Conservation (phyloP, 2,113 vertebrate species). For the Spea multiplicata region DNA sequence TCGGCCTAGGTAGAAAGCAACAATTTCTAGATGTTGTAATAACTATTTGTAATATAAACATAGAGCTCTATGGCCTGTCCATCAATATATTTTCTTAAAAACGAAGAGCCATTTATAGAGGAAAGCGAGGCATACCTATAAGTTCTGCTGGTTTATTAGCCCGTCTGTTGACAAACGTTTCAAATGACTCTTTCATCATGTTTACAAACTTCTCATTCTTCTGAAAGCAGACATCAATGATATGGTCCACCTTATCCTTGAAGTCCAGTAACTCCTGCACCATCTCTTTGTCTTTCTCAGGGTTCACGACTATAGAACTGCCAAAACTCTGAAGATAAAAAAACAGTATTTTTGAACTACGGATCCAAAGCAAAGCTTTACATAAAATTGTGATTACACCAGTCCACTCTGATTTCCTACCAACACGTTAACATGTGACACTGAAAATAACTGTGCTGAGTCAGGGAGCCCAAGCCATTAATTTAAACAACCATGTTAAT, state of each 20-base stretch:
- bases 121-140: slow-evolving; percentile 63
- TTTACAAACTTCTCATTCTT: slow-evolving; percentile 76
- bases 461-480: too few species aligned
- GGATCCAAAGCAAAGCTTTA: too few species aligned
- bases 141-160: slow-evolving; percentile 80
- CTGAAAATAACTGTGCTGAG: too few species aligned
- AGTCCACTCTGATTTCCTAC: too few species aligned
- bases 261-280: slow-evolving; percentile 80
- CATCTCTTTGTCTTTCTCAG: slow-evolving; percentile 82
- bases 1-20: too few species aligned
- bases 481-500: too few species aligned
- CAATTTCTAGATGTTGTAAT: too few species aligned
- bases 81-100: too few species aligned
- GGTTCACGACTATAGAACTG: slow-evolving; percentile 77
- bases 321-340: slow-evolving; percentile 70
- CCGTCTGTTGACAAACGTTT: slow-evolving; percentile 80
- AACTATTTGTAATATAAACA: too few species aligned
- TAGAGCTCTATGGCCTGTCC: too few species aligned
- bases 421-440: too few species aligned
- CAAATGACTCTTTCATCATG: slow-evolving; percentile 81
- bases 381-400: too few species aligned
- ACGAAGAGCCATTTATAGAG: slow-evolving; percentile 9
- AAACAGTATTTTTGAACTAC: background rate
- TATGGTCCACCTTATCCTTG: slow-evolving; percentile 79
- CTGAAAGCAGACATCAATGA: slow-evolving; percentile 79